Percentiles rank a stretch among this genome's conserved stretches.
phyloP scores from a whole-genome alignment of 2,113 vertebrate species.

The Eupsittula cactorum region DNA sequence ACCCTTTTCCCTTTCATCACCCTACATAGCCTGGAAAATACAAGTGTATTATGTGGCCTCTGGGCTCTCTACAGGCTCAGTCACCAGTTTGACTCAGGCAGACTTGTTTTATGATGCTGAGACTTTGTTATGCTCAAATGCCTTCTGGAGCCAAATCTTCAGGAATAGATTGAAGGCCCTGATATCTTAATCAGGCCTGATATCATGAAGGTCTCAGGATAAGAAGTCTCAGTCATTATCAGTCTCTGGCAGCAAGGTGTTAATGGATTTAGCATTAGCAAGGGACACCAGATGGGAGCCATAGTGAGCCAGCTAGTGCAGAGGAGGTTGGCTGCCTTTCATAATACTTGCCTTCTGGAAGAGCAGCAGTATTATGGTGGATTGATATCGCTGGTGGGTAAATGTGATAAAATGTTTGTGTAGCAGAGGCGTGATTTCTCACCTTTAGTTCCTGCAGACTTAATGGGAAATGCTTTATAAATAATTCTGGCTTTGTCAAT shows the following conservation, averaged over 20 bases:
- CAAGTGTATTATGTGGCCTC: background rate
- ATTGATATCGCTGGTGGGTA: background rate
- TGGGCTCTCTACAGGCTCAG: background rate
- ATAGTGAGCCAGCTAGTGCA: background rate
- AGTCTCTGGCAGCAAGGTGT: background rate
- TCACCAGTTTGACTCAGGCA: background rate
- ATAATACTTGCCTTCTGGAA: background rate
- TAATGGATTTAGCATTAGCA: background rate
- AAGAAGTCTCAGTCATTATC: background rate
- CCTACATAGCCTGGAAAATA: background rate
- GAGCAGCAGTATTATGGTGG: background rate
- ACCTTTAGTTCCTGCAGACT: background rate
- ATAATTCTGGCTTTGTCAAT: slow-evolving; percentile 42
- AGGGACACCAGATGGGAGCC: background rate
- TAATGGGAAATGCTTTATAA: slow-evolving; percentile 24
- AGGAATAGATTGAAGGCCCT: background rate
- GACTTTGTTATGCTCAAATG: background rate
- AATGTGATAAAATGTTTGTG: slow-evolving; percentile 15
- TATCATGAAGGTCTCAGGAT: background rate
- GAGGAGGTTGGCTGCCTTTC: background rate
- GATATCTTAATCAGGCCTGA: background rate
- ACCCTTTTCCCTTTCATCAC: background rate
- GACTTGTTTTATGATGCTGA: background rate
- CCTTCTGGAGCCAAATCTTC: background rate
- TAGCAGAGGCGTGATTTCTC: background rate